phyloP scores from a whole-genome alignment of 2,113 vertebrate genomes.

The Genyomyrus donnyi region DNA sequence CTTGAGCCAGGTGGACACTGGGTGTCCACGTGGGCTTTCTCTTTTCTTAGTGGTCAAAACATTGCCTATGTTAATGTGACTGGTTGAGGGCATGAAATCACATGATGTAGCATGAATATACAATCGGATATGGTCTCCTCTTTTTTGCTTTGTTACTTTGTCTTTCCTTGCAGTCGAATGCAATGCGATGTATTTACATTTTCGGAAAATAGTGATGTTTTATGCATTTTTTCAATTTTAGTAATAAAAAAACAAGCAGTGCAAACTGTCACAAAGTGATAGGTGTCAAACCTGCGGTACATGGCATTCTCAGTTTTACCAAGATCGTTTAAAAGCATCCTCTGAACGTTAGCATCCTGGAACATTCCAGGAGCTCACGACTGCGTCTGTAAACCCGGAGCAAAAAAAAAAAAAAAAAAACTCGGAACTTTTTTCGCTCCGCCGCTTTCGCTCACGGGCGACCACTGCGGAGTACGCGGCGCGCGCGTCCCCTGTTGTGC shows the following conservation, averaged over 20 bases:
- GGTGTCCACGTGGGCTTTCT: background rate
- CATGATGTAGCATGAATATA: background rate
- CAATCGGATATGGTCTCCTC: background rate
- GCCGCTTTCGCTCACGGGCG: background rate
- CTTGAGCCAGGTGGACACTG: background rate
- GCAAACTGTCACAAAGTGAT: background rate
- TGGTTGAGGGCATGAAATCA: background rate
- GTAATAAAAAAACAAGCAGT: background rate
- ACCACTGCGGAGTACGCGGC: background rate
- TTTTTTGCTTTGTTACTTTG: background rate
- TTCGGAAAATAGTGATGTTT: background rate
- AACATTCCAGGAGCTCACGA: background rate
- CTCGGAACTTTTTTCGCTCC: background rate
- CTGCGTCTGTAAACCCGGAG: background rate
- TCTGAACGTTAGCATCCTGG: background rate
- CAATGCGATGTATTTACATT: background rate
- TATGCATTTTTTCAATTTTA: background rate
- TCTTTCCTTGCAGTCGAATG: background rate
- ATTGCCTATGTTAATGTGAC: background rate
- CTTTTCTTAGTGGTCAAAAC: background rate
- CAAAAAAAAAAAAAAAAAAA: background rate
- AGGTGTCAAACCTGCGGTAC: background rate
- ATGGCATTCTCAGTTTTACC: background rate
- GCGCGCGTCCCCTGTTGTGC: background rate
- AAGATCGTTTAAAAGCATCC: background rate